Percentiles rank a stretch among this genome's conserved stretches.
Evolutionary conservation across 2,888 invertebrate species (phyloP).

Genomic region (Dorcus parallelipipedus): DNA sequence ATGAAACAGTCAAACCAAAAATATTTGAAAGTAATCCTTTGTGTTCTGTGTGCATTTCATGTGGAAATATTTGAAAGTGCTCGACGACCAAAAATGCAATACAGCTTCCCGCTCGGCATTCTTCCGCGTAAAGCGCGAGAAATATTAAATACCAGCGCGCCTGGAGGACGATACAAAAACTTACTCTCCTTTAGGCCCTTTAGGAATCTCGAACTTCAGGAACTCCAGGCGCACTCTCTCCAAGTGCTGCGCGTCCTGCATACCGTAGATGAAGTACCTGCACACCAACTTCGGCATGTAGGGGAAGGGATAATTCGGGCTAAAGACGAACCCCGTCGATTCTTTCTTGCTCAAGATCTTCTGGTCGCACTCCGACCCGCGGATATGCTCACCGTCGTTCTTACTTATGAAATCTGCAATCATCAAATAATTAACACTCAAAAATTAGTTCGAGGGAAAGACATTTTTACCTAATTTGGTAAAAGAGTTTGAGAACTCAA

Average conservation of each 20-base stretch:
- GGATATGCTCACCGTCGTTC: slow-evolving; percentile 91
- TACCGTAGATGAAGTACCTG: slow-evolving; percentile 96
- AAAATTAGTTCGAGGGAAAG: not conserved
- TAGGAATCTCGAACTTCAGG: slow-evolving; percentile 85
- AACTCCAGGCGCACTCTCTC: slow-evolving; percentile 91
- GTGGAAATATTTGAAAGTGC: not conserved
- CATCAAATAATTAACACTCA: slow-evolving; percentile 14
- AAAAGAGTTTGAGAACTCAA: slow-evolving; percentile 97
- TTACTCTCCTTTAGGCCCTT: slow-evolving; percentile 79
- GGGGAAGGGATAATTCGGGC: slow-evolving; percentile 93
- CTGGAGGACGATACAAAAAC: slow-evolving; percentile 41
- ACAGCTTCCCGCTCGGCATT: not conserved
- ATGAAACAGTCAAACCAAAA: not conserved
- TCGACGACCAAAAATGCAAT: not conserved
- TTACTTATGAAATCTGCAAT: slow-evolving; percentile 84
- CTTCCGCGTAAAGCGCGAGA: not conserved
- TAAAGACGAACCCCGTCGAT: slow-evolving; percentile 88
- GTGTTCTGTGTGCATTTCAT: not conserved
- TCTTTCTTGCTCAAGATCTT: slow-evolving; percentile 92
- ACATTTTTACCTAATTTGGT: slow-evolving; percentile 85
- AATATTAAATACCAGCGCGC: too few species aligned
- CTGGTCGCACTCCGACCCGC: slow-evolving; percentile 98
- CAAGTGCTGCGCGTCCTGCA: slow-evolving; percentile 95
- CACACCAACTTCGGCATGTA: slow-evolving; percentile 96
- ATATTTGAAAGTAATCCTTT: not conserved